A percentile compares a stretch with the other conserved stretches of the same genome.
These are phyloP conservation scores for Heliconius ismenius DNA, from an alignment of 2,888 invertebrate species.

Conservation along the genomic window DNA sequence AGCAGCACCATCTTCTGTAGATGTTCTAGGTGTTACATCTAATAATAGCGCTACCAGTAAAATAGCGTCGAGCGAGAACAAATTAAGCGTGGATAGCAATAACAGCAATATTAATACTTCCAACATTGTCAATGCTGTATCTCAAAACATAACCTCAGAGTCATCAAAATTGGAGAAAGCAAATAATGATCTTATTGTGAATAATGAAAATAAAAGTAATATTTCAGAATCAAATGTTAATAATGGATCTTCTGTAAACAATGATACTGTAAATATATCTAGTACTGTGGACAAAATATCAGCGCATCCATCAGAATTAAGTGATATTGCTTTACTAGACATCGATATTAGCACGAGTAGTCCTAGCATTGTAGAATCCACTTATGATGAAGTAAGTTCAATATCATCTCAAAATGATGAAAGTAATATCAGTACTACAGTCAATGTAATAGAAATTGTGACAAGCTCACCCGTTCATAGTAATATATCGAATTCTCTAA, in stretches of 20 bases:
- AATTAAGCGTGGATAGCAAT: not conserved
- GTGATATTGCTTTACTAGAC: slow-evolving; percentile 3
- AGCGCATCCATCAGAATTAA: not conserved
- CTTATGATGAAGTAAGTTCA: not conserved
- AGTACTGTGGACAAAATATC: not conserved
- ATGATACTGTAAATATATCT: not conserved
- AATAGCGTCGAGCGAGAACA: not conserved
- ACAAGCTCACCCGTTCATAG: not conserved
- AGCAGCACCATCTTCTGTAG: not conserved
- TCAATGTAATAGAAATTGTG: not conserved
- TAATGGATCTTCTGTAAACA: not conserved
- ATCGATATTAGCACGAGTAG: not conserved
- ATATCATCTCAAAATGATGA: not conserved
- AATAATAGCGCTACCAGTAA: not conserved
- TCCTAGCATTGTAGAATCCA: slow-evolving; percentile 2
- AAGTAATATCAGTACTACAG: not conserved
- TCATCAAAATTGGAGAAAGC: not conserved
- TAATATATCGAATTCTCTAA: not conserved
- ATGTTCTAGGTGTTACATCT: not conserved
- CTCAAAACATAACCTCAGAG: not conserved
- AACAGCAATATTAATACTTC: not conserved
- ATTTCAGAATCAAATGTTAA: not conserved
- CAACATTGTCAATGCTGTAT: not conserved
- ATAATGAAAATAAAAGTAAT: not conserved
- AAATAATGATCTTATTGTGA: not conserved